These are phyloP conservation scores for Artibeus jamaicensis DNA, from an alignment of 2,797 vertebrate genomes.

Conservation along the genomic window DNA sequence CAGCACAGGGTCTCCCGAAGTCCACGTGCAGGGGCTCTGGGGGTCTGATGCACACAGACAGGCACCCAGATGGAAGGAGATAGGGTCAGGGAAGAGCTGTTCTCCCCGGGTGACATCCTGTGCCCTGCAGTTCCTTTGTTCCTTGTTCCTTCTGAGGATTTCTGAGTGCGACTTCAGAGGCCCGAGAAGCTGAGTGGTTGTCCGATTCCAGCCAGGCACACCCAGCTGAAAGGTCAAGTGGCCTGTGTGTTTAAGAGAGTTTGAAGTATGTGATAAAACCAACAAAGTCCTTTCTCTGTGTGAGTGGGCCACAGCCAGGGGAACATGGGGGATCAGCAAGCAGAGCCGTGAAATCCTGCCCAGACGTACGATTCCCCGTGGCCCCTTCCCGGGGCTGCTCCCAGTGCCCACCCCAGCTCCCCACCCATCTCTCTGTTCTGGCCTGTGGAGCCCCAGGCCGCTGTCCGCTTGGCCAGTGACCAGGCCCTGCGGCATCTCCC, in stretches of 20 bases:
- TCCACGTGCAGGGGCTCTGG: background rate
- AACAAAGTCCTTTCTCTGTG: conserved; percentile 31
- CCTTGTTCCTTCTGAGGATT: background rate
- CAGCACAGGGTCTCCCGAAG: background rate
- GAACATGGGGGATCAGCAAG: background rate
- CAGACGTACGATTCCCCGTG: background rate
- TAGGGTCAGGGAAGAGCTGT: background rate
- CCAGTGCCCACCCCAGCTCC: background rate
- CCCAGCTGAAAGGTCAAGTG: background rate
- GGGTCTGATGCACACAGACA: background rate
- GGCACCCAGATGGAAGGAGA: background rate
- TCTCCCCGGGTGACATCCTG: background rate
- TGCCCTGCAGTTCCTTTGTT: background rate
- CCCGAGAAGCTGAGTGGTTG: background rate
- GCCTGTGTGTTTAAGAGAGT: background rate
- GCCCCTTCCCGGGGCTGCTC: background rate
- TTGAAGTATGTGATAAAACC: conserved; percentile 24
- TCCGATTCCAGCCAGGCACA: background rate
- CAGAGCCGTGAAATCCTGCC: background rate
- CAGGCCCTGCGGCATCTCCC: background rate
- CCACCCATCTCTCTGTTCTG: background rate
- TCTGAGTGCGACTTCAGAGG: background rate
- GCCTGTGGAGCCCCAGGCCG: background rate
- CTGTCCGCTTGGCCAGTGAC: conserved; percentile 31
- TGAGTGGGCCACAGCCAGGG: background rate